Evolutionary conservation across 2,888 invertebrate species (phyloP), one percentile per base, ranked within the genome.

Genomic region (Drosophila siamana): DNA sequence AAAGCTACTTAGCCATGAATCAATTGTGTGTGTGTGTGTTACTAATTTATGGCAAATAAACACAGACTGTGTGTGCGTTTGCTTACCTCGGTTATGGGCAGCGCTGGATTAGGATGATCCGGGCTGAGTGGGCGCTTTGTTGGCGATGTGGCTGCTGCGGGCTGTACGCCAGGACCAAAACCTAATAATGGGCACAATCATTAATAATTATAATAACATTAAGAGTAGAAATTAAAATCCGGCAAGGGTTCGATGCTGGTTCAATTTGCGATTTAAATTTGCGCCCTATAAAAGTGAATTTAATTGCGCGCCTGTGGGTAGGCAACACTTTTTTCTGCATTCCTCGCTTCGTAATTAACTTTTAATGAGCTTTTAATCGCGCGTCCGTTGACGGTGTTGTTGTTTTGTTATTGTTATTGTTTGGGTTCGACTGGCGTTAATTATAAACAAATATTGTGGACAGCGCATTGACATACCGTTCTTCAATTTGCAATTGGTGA

Each of bases 101-200:
- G 93, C 43, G 94, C 94, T 67, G 95, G 95, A 92, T 95, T 94
- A 9, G 95, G 94, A 84, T 94, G 94, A 90, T 95, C 95, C 30
- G 94, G 94, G 61, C 94, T 94, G 74, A 93, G 91, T 28, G 94
- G 93, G 71, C 94, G 92, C 78, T 94, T 93, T 41, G 93, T 94
- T 60, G 94, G 94, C 44, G 93, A 93, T 67, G 93, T 88, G 54
- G 86, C 90, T 65, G 93, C 92, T 74, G 93, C 92, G 44, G 92
- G 90, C 65, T 92, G 92, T 46, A 93, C 92, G 67, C 92, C 92
- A 33, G 93, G 90, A 60, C 94, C 94, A 85, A 94, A 94, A 82
- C 94, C 94, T 94, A 47, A 13, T 54, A 57, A 48, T 43, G n/a
- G 19, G 33, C 26, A 16, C 19, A 19, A 1, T 13, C 19, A 38